Conservation (phyloP, 2,113 vertebrate genomes). For the Gallinago media region DNA sequence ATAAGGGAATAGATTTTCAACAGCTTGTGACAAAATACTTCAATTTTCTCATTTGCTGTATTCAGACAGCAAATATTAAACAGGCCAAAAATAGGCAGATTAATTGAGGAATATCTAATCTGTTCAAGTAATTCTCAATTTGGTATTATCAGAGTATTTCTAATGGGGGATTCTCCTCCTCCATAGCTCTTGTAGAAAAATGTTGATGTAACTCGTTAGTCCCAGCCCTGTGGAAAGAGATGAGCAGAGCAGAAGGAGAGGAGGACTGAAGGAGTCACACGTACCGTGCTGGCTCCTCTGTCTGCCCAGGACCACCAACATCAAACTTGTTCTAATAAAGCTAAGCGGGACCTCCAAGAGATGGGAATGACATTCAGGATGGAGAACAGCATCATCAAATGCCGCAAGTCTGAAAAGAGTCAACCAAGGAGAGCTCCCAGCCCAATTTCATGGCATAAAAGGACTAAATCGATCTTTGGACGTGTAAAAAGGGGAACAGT, state of each 20-base stretch:
- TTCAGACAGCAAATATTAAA: constrained; percentile 23
- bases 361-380: not conserved
- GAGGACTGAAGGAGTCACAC: not conserved
- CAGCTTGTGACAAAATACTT: constrained; percentile 64
- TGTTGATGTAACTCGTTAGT: not conserved
- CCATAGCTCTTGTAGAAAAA: not conserved
- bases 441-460: not conserved
- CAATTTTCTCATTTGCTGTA: not conserved
- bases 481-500: not conserved
- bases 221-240: not conserved
- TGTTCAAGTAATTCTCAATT: not conserved
- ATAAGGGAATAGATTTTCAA: constrained; percentile 66
- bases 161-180: not conserved
- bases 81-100: constrained; percentile 18
- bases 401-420: not conserved
- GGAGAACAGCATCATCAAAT: not conserved
- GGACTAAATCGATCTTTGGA: not conserved
- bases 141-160: not conserved
- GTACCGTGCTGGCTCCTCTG: not conserved
- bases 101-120: constrained; percentile 14
- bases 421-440: not conserved
- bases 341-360: not conserved
- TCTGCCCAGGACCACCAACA: not conserved
- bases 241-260: not conserved
- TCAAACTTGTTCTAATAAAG: not conserved